phyloP scores from a whole-genome alignment of 2,113 vertebrate genomes.

The Cinclus cinclus region DNA sequence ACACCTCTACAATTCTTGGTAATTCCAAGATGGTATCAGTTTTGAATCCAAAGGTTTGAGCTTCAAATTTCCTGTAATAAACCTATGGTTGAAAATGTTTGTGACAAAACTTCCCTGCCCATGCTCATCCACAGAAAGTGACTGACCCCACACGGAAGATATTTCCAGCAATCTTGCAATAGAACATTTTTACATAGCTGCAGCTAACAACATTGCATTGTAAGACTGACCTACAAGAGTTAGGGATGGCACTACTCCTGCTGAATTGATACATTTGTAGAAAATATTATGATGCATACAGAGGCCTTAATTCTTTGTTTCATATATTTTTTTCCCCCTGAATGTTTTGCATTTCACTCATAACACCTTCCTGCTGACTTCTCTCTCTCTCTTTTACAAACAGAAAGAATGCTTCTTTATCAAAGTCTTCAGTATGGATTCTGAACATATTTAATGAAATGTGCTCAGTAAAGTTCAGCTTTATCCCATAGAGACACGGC shows the following conservation, averaged over 20 bases:
- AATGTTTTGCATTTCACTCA: not conserved
- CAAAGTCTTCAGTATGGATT: not conserved
- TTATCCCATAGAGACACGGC: not conserved
- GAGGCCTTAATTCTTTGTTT: not conserved
- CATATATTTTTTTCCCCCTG: accelerated
- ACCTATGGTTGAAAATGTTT: not conserved
- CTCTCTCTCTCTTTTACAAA: not conserved
- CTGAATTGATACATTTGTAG: not conserved
- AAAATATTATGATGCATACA: not conserved
- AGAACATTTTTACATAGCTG: not conserved
- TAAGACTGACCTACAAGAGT: not conserved
- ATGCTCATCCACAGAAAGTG: not conserved
- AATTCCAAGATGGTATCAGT: not conserved
- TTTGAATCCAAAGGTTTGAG: not conserved
- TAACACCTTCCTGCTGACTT: not conserved
- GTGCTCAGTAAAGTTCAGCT: not conserved
- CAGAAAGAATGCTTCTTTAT: not conserved
- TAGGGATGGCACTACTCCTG: not conserved
- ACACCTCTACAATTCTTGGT: not conserved
- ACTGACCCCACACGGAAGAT: not conserved
- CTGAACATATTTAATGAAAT: not conserved
- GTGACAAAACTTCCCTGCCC: accelerated
- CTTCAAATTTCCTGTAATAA: not conserved
- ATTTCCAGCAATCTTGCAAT: not conserved
- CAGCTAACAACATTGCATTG: not conserved